Base-by-base conservation (phyloP, 2,113 vertebrate species). In the Eublepharis macularius region DNA sequence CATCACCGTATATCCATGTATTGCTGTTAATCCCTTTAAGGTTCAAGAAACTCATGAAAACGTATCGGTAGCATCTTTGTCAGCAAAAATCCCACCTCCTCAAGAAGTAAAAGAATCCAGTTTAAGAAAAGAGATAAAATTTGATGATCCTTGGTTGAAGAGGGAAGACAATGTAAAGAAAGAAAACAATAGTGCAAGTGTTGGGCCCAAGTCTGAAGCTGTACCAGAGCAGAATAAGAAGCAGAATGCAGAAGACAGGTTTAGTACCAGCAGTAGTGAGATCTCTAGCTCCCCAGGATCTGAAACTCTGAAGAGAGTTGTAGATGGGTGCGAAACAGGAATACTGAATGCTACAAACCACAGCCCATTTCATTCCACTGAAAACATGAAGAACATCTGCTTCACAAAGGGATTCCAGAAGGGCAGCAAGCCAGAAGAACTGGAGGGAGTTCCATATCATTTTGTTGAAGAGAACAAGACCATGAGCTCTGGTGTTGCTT, bases 91-190 rank as follows among this genome's bases (percentile, higher is more conserved):
- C 57, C 24, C 76, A 47, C 89, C 85, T 57, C 0, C 78, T 75
- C 91, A 93, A 36, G 97, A 97, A 0, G 39, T 77, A 82, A 97
- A 96, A 87, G 94, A 96, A 86, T 68, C 73, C 70, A 92, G 47
- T 43, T 89, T 92, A 36, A 96, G 96, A 78, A 93, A 95, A 45
- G 97, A 98, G 77, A 96, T 97, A 51, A 96, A 89, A 75, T 99
- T 99, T 92, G 98, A 98, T 86, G 98, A 99, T 92, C 99, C 99
- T 60, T 99, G 99, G 99, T 92, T 99, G 85, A 98, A 97, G 92
- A 96, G 98, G n/a, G 96, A 97, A 85, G 97, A 96, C 8, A 94
- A 95, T 69, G 87, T 90, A 0, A 94, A 92, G 85, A 93, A 80
- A 16, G 95, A 96, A 34, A 90, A 24, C 0, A 54, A 17, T 24